Evolutionary conservation across 2,888 invertebrate genomes (phyloP).

Genomic region (Melanotus villosus): DNA sequence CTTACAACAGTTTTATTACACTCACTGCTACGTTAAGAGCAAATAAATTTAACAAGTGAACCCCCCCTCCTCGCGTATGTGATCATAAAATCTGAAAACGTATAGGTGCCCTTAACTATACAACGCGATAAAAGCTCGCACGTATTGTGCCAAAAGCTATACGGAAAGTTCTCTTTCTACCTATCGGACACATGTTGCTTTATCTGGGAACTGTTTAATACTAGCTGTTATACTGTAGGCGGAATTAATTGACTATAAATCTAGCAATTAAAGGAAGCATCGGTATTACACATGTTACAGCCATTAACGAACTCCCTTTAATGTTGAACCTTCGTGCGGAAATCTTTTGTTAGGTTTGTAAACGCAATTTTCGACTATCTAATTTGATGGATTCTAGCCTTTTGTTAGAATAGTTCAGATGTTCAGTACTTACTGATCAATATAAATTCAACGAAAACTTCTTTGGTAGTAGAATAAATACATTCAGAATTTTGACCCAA

Average conservation of each 20-base stretch:
- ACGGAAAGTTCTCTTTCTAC: neutral
- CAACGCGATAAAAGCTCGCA: conserved; percentile 1
- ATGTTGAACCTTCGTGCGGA: neutral
- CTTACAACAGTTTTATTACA: conserved; percentile 9
- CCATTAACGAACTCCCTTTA: neutral
- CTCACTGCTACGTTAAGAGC: neutral
- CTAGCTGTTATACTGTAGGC: neutral
- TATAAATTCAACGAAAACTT: too few relatives aligned
- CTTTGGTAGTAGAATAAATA: too few relatives aligned
- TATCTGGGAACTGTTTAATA: neutral
- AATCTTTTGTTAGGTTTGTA: neutral
- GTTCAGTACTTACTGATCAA: too few relatives aligned
- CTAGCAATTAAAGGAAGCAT: neutral
- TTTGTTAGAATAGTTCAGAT: too few relatives aligned
- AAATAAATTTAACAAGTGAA: conserved; percentile 15
- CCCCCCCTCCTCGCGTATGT: neutral
- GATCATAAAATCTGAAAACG: conserved; percentile 5
- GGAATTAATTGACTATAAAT: conserved; percentile 4
- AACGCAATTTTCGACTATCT: too few relatives aligned
- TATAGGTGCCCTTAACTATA: neutral
- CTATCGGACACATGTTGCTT: conserved; percentile 13
- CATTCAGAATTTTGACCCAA: too few relatives aligned
- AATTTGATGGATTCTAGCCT: too few relatives aligned
- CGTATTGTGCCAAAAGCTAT: neutral
- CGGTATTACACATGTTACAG: neutral